Evolutionary conservation across 2,113 vertebrate species (phyloP), one percentile per base, ranked within the genome.

Genomic region (Tachysurus fulvidraco): DNA sequence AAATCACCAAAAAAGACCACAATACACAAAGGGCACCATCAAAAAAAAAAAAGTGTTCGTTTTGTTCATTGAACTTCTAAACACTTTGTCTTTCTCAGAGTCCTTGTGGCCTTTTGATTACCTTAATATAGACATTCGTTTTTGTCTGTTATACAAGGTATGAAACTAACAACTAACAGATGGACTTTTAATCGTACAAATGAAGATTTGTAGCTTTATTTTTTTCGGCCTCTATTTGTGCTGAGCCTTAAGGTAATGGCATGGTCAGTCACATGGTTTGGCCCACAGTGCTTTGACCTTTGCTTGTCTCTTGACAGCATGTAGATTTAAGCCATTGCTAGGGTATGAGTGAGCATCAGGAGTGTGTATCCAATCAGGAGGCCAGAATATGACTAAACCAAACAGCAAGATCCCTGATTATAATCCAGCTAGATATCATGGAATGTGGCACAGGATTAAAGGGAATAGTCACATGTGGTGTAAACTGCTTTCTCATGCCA

Each of bases 401-500:
- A 73, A 73, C 74, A 12, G 54, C 54, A 36, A 19, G 76, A 21
- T 6, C 77, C 21, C 28, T 80, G 52, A 80, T 9, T 19, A 2
- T 59, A 59, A 36, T 80, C 30, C 78, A 14, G 55, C 30, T 41
- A 36, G 19, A 13, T 23, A 81, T 23, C 30, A 60, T 2, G 30
- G 30, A 60, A 81, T 81, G 55, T 80, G 30, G 19, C 30, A 8
- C 55, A 44, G 30, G 78, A 30, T 81, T 81, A 81, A 81, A 80
- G 55, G 11, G 30, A 44, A 44, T 4, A 11, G 78, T 60, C 55
- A 41, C 30, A 7, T 80, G 50, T 79, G 30, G 1, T 2, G 19
- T 5, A 25, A 81, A 59, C 4, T 25, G 55, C 78, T 12, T 17
- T 54, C 54, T 21, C 19, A 21, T 36, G 54, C 17, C 78, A 12